Conservation (phyloP, 2,797 vertebrate species). For the Miichthys miiuy region DNA sequence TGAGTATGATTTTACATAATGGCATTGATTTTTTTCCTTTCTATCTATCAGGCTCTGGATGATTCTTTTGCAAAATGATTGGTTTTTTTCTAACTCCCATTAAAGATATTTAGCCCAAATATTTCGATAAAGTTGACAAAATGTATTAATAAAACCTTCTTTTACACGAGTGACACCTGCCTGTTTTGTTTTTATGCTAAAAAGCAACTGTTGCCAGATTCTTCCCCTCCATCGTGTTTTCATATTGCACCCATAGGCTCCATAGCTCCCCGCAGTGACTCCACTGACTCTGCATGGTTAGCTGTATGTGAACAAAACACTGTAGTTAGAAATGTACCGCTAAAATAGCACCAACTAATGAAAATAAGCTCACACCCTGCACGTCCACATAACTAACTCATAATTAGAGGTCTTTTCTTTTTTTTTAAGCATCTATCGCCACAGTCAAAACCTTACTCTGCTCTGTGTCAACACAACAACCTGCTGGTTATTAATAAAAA, state of each 20-base stretch:
- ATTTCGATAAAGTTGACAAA: not conserved
- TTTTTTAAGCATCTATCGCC: not conserved
- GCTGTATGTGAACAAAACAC: not conserved
- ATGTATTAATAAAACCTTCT: too few relatives aligned
- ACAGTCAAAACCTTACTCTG: not conserved
- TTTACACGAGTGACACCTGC: not conserved
- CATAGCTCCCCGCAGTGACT: constrained; percentile 3
- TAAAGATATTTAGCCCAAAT: not conserved
- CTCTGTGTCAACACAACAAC: not conserved
- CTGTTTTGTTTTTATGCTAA: not conserved
- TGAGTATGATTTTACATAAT: constrained; percentile 36
- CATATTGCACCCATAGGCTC: not conserved
- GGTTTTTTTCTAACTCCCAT: not conserved
- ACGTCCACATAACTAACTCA: too few relatives aligned
- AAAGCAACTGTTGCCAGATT: not conserved
- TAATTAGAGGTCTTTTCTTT: not conserved
- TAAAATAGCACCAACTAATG: not conserved
- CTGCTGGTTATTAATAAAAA: not conserved
- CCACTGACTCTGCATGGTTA: not conserved
- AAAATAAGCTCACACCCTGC: not conserved
- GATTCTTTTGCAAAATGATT: not conserved
- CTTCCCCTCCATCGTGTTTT: constrained; percentile 12
- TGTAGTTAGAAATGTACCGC: not conserved
- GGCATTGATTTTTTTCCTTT: constrained; percentile 14
- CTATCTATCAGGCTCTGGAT: not conserved